Conservation (phyloP, 2,888 invertebrate genomes). For the Rhogogaster chlorosoma region DNA sequence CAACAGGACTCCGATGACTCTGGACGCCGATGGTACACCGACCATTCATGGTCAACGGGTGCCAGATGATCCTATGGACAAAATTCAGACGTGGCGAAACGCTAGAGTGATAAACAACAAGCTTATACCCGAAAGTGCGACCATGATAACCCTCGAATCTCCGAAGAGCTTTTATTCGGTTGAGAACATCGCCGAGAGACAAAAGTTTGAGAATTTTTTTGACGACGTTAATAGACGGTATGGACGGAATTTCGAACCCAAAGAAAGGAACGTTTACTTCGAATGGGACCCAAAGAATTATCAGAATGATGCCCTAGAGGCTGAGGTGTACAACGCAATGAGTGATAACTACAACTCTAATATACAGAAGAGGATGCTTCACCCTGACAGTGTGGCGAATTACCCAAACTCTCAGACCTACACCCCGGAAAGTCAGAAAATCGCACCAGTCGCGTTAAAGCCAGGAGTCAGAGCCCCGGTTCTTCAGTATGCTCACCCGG, state of each 20-base stretch:
- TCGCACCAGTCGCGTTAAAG: slow-evolving; percentile 82
- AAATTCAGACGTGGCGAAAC: slow-evolving; percentile 90
- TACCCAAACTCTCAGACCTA: slow-evolving; percentile 85
- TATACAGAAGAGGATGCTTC: slow-evolving; percentile 86
- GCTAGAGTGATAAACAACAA: slow-evolving; percentile 93
- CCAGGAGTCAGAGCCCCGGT: slow-evolving; percentile 88
- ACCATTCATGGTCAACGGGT: slow-evolving; percentile 90
- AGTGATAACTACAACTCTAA: slow-evolving; percentile 78
- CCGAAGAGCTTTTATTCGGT: slow-evolving; percentile 66
- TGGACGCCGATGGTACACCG: slow-evolving; percentile 87
- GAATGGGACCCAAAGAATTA: slow-evolving; percentile 72
- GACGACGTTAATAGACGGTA: slow-evolving; percentile 73
- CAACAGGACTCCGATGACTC: slow-evolving; percentile 82
- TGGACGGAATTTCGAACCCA: slow-evolving; percentile 68
- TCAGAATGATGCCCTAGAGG: slow-evolving; percentile 68
- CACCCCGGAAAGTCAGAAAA: slow-evolving; percentile 81
- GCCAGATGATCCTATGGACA: slow-evolving; percentile 91
- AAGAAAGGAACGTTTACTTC: slow-evolving; percentile 69
- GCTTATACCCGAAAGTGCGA: slow-evolving; percentile 85
- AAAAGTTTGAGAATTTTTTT: slow-evolving; percentile 71
- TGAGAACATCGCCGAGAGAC: slow-evolving; percentile 58
- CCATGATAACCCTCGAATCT: slow-evolving; percentile 83
- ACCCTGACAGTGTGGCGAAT: slow-evolving; percentile 80
- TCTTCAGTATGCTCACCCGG: slow-evolving; percentile 89
- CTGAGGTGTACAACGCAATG: slow-evolving; percentile 71